phyloP scores from a whole-genome alignment of 1,140 invertebrate species.

The Saccostrea glomerata region DNA sequence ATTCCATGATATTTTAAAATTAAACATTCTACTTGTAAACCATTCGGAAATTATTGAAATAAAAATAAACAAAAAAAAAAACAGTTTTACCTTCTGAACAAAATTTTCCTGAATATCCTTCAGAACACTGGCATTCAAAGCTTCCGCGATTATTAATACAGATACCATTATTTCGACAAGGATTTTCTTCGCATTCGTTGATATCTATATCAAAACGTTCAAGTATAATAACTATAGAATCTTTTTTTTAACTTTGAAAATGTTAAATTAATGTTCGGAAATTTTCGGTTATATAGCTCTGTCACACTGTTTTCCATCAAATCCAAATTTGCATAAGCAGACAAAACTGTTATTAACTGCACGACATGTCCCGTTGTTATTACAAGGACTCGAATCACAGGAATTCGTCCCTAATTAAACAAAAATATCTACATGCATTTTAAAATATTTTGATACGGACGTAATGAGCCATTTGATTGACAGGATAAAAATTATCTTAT shows the following conservation, averaged over 20 bases:
- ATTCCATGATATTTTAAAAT: too few relatives aligned
- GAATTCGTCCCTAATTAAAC: not conserved
- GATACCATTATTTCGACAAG: not conserved
- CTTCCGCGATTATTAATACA: not conserved
- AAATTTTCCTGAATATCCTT: not conserved
- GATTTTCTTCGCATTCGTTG: not conserved
- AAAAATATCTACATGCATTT: too few relatives aligned
- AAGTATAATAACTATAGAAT: not conserved
- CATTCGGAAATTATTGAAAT: not conserved
- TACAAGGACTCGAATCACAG: not conserved
- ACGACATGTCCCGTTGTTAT: not conserved
- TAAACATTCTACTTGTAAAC: not conserved
- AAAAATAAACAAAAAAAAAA: not conserved
- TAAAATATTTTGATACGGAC: too few relatives aligned
- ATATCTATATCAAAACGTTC: not conserved
- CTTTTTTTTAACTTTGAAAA: not conserved
- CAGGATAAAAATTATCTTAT: too few relatives aligned
- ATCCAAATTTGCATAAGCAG: not conserved
- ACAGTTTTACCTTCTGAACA: not conserved
- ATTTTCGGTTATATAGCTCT: not conserved
- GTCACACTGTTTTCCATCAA: not conserved
- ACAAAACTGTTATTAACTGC: not conserved
- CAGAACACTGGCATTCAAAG: not conserved
- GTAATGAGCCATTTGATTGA: too few relatives aligned
- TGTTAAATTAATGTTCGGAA: not conserved